Percentiles rank a stretch among this genome's conserved stretches.
Conservation (phyloP, 2,113 vertebrate species). For the Leuciscus idus region DNA sequence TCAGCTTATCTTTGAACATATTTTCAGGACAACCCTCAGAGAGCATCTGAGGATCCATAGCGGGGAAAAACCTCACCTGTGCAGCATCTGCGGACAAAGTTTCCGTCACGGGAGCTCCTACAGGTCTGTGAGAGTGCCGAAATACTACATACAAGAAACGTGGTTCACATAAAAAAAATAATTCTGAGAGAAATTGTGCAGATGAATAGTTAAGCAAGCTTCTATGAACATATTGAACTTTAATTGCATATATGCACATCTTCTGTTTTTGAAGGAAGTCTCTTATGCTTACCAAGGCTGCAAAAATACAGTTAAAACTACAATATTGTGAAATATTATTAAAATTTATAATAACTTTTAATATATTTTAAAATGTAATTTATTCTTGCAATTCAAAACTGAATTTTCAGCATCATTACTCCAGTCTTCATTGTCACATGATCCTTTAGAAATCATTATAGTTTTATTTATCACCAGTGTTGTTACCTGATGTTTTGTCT, state of each 20-base stretch:
- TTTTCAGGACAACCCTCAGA: constrained; percentile 88
- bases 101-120: constrained; percentile 98
- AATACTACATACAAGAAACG: not conserved
- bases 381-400: not conserved
- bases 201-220: not conserved
- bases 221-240: not conserved
- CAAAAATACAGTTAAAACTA: not conserved
- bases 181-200: not conserved
- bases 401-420: not conserved
- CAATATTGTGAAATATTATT: not conserved
- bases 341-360: not conserved
- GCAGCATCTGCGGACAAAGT: constrained; percentile 96
- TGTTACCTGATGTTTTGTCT: not conserved
- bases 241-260: too few species aligned
- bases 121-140: constrained; percentile 75
- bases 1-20: not conserved
- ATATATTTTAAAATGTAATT: not conserved
- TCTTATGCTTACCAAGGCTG: not conserved
- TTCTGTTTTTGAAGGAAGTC: not conserved
- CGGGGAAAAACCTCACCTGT: constrained; percentile 97
- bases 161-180: not conserved
- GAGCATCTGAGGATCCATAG: constrained; percentile 98
- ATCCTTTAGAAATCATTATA: not conserved
- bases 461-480: not conserved
- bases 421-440: not conserved